phyloP scores from a whole-genome alignment of 2,888 invertebrate species.

The Oxycera nigricornis region DNA sequence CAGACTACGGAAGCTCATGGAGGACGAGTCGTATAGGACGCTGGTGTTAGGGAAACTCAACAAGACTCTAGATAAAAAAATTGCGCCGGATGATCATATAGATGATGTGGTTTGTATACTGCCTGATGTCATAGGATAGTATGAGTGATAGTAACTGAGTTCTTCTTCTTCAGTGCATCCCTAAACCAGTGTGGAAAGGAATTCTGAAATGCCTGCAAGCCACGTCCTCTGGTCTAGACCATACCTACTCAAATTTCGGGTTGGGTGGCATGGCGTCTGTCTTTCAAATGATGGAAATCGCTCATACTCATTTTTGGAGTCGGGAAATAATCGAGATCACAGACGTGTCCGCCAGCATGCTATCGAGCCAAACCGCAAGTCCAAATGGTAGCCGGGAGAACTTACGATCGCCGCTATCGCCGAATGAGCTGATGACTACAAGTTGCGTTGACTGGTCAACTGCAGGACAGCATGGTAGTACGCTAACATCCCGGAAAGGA shows the following conservation, averaged over 20 bases:
- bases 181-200: conserved; percentile 94
- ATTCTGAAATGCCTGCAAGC: conserved; percentile 92
- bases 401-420: conserved; percentile 68
- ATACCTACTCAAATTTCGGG: conserved; percentile 91
- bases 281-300: conserved; percentile 96
- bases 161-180: conserved; percentile 69
- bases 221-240: conserved; percentile 88
- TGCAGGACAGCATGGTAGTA: conserved; percentile 25
- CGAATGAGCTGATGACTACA: conserved; percentile 56
- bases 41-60: conserved; percentile 95
- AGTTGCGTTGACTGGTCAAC: conserved; percentile 38
- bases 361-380: conserved; percentile 60
- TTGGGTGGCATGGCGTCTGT: conserved; percentile 97
- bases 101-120: conserved; percentile 88
- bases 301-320: conserved; percentile 98
- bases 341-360: conserved; percentile 59
- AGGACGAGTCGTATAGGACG: conserved; percentile 97
- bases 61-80: conserved; percentile 88
- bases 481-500: conserved; percentile 52
- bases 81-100: conserved; percentile 94
- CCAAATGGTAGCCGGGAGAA: conserved; percentile 75
- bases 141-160: background rate
- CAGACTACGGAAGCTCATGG: conserved; percentile 93
- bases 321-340: conserved; percentile 76
- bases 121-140: background rate